phyloP scores from a whole-genome alignment of 2,888 invertebrate genomes.

The Agelastica alni region DNA sequence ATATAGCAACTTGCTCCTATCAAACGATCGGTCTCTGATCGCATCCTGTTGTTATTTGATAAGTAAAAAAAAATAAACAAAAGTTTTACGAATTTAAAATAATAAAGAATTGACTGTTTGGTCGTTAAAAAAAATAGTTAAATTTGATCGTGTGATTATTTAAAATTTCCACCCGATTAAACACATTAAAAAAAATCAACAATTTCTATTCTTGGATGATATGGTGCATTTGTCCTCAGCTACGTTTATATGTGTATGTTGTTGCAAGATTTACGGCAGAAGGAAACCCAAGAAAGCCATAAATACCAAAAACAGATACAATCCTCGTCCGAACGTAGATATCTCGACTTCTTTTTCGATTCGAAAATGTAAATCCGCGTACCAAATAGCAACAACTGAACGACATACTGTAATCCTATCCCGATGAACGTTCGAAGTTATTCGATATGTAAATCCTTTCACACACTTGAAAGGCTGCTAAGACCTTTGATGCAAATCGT shows the following conservation, averaged over 20 bases:
- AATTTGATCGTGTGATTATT: no score
- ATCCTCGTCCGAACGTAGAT: background rate
- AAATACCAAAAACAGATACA: conserved; percentile 2
- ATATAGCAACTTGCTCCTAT: no score
- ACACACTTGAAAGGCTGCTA: conserved; percentile 27
- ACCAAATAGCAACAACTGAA: conserved; percentile 10
- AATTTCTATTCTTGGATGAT: no score
- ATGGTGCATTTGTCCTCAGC: background rate
- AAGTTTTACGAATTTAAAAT: no score
- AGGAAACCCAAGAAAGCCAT: conserved; percentile 9
- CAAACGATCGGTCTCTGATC: no score
- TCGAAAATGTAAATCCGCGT: background rate
- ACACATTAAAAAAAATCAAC: no score
- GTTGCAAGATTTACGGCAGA: background rate
- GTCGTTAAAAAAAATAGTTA: no score
- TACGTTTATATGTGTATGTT: background rate
- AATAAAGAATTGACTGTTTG: no score
- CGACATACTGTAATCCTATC: conserved; percentile 19
- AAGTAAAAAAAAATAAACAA: no score
- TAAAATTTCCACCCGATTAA: no score
- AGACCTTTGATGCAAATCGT: conserved; percentile 13
- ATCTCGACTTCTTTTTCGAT: background rate
- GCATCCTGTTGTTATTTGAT: no score
- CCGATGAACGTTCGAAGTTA: conserved; percentile 7
- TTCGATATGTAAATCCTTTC: conserved; percentile 24